These are phyloP conservation scores for Chloebia gouldiae DNA, from an alignment of 2,113 vertebrate species.

Conservation along the genomic window DNA sequence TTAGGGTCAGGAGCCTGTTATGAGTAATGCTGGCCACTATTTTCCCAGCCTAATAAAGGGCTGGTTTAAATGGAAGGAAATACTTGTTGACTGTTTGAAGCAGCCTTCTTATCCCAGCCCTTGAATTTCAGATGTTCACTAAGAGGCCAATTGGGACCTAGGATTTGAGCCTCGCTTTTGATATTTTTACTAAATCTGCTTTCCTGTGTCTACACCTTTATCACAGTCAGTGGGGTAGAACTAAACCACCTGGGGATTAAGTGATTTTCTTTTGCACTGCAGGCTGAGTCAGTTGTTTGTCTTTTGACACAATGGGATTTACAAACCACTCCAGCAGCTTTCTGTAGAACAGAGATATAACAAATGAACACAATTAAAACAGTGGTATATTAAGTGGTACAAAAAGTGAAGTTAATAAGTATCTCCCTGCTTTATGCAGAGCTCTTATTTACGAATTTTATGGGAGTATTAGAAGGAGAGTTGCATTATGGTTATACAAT, in stretches of 20 bases:
- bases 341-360: not conserved
- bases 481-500: not conserved
- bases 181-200: slow-evolving; percentile 4
- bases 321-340: not conserved
- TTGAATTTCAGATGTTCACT: not conserved
- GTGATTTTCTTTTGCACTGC: not conserved
- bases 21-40: not conserved
- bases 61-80: not conserved
- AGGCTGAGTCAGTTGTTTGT: not conserved
- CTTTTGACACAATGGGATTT: not conserved
- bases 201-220: not conserved
- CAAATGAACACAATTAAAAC: not conserved
- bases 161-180: slow-evolving; percentile 4
- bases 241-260: slow-evolving; percentile 14
- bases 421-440: not conserved
- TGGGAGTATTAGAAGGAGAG: not conserved
- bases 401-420: not conserved
- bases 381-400: not conserved
- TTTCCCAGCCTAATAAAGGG: not conserved
- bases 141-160: not conserved
- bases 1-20: not conserved
- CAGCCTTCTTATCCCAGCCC: not conserved
- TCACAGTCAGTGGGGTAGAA: not conserved
- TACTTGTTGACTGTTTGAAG: not conserved
- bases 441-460: not conserved